Conservation (phyloP, 2,113 vertebrate species). For the Myrmecophaga tridactyla region DNA sequence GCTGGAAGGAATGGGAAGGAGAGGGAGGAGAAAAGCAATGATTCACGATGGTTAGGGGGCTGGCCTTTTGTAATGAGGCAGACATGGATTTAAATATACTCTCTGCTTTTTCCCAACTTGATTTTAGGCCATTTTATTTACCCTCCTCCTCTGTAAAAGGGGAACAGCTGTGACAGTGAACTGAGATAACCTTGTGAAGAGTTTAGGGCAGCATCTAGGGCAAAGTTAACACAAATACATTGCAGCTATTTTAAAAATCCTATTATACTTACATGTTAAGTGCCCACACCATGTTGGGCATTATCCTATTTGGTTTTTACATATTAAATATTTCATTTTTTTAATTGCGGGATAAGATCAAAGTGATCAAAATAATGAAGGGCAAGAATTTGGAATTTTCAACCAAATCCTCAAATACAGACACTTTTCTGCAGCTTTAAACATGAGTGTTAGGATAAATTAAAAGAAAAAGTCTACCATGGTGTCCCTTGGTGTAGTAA, state of each 20-base stretch:
- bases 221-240: not conserved
- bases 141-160: not conserved
- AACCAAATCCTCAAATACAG: not conserved
- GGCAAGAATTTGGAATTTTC: not conserved
- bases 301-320: not conserved
- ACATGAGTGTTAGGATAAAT: not conserved
- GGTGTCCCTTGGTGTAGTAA: not conserved
- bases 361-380: not conserved
- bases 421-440: not conserved
- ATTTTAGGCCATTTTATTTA: not conserved
- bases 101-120: not conserved
- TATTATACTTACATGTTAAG: not conserved
- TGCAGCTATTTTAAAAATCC: not conserved
- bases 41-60: accelerated
- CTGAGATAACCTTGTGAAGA: not conserved
- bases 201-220: not conserved
- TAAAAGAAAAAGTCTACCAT: not conserved
- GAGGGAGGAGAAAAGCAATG: not conserved
- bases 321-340: not conserved
- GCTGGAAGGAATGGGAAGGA: accelerated
- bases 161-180: not conserved
- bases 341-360: not conserved
- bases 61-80: accelerated
- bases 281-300: not conserved
- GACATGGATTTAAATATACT: not conserved